phyloP scores from a whole-genome alignment of 2,797 vertebrate genomes.

The Emydoidea blandingii region DNA sequence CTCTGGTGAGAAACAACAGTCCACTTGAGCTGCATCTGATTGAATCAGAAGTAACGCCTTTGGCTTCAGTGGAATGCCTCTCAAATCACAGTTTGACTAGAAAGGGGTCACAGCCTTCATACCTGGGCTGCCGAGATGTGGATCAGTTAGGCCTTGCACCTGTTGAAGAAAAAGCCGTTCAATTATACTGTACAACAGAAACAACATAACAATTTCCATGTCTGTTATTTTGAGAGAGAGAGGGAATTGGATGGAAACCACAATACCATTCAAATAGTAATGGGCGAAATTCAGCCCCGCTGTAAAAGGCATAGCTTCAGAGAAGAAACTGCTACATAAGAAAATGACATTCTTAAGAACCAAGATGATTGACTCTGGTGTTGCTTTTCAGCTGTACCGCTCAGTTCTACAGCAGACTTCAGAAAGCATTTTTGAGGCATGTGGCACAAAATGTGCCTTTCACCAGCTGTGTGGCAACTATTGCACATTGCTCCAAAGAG shows the following conservation, averaged over 20 bases:
- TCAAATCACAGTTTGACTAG: background rate
- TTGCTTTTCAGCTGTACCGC: background rate
- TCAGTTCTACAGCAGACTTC: background rate
- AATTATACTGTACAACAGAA: background rate
- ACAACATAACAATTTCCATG: background rate
- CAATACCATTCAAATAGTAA: background rate
- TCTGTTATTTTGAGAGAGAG: background rate
- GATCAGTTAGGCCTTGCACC: background rate
- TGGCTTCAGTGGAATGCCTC: background rate
- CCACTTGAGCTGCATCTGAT: background rate
- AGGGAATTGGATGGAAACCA: background rate
- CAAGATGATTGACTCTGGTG: background rate
- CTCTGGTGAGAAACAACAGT: background rate
- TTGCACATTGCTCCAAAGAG: background rate
- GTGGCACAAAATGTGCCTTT: rapidly evolving
- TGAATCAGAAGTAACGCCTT: background rate
- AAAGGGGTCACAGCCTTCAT: background rate
- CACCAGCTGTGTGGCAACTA: rapidly evolving
- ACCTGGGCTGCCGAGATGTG: background rate
- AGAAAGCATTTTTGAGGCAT: background rate
- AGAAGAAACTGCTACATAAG: background rate
- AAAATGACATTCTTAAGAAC: background rate
- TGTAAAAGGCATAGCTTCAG: background rate
- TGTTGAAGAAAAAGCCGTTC: background rate
- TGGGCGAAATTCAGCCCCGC: background rate